Percentiles rank a stretch among this genome's conserved stretches.
Conservation (phyloP, 2,113 vertebrate genomes). For the Poecile atricapillus region DNA sequence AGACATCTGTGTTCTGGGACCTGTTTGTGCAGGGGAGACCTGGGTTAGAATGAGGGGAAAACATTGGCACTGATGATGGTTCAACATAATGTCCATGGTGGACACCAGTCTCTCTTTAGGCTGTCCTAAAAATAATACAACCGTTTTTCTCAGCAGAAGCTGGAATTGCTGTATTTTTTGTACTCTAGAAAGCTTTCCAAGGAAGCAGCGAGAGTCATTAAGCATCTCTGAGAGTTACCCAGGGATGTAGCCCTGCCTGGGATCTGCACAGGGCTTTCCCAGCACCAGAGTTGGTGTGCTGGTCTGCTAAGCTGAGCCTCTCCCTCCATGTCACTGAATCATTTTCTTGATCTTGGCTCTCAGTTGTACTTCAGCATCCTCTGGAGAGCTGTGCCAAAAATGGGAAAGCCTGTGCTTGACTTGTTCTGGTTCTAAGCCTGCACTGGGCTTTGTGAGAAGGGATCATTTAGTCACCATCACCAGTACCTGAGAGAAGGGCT, state of each 20-base stretch:
- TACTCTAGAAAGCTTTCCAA: background rate
- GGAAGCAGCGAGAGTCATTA: background rate
- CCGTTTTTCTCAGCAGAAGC: background rate
- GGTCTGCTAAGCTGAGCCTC: background rate
- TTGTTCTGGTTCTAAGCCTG: background rate
- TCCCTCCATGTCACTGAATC: background rate
- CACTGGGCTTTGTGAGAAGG: background rate
- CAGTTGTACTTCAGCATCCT: background rate
- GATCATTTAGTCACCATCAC: background rate
- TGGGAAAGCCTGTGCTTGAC: background rate
- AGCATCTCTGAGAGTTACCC: background rate
- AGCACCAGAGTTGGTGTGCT: background rate
- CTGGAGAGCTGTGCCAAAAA: background rate
- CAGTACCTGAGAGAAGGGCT: fast-evolving
- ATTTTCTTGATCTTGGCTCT: background rate
- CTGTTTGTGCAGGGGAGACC: background rate
- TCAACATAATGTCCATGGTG: background rate
- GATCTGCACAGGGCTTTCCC: background rate
- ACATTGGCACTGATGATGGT: fast-evolving
- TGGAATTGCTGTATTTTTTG: background rate
- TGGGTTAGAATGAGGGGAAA: background rate
- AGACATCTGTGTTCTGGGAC: background rate
- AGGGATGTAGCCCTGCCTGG: background rate
- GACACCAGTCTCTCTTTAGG: background rate
- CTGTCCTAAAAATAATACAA: background rate